Base-by-base conservation (phyloP, 2,888 invertebrate genomes). In the Diaphora mendica region DNA sequence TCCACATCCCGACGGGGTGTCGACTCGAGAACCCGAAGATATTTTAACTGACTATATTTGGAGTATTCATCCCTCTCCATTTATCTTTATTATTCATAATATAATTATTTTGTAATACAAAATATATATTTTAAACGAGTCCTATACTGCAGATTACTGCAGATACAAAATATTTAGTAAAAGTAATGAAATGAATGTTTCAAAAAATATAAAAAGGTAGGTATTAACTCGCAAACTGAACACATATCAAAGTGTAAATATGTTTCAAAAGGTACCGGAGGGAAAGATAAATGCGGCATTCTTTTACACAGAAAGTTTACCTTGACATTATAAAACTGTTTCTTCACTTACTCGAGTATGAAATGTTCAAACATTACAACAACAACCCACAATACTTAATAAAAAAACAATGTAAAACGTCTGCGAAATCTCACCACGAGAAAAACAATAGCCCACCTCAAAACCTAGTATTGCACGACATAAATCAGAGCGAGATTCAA, bases 371-470 rank as follows among this genome's bases (percentile, higher is more conserved):
- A 69, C n/a, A 48, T 66, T n/a, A n/a, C n/a, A n/a, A n/a, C n/a
- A n/a, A n/a, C n/a, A n/a, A 73, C 70, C 73, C 64, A 69, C 69
- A 66, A 42, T 65, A 35, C 33, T 5, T 5, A 35, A 35, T 35
- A 30, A 30, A 3, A 62, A 62, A 30, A 30, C 23, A 51, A 42
- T 30, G 48, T 44, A 11, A 64, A 55, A 51, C 66, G 33, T 42
- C 68, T 59, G 23, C 44, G 48, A 65, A 68, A 71, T 44, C 71
- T 70, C 65, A 72, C 68, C 68, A 72, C 74, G 74, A 70, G 20
- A 76, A 81, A 23, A 77, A 82, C 81, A 82, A 82, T 81, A 62
- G 62, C 44, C 39, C 5, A 44, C 30, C 33, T 23, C 26, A 20
- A 30, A 62, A 62, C 20, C 62, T 20, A 62, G 11, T 62, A 69